Evolutionary conservation across 2,888 invertebrate genomes (phyloP), one percentile per base, ranked within the genome.

Genomic region (Pollenia angustigena): DNA sequence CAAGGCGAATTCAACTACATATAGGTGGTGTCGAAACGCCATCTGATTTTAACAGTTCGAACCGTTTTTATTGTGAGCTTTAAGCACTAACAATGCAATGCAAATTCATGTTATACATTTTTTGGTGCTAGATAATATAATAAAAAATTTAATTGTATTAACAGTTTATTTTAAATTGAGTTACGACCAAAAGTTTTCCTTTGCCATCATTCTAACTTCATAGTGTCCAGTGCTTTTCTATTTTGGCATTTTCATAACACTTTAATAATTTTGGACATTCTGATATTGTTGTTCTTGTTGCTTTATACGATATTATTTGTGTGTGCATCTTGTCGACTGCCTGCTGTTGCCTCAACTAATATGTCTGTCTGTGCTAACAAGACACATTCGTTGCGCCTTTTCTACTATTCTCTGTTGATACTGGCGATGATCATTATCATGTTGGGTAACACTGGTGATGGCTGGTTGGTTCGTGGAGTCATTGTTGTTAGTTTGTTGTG

Each of bases 361-460:
- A 69, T 48, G 48, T 60, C 11, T 58, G 69, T 18, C 69, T 69
- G 76, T 81, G 81, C 81, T 78, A 85, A 76, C 85, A 81, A 85
- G 85, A 85, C 85, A 85, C 64, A 66, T 76, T 81, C 72, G 71
- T 81, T 85, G 66, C 12, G 81, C 81, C 76, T 76, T 81, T 71
- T 72, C 76, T 81, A 40, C 81, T 32, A 32, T 32, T 72, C 69
- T 75, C 54, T 72, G 76, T n/a, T 58, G 32, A 11, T 66, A 56
- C 44, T 52, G 46, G 9, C 71, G 66, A 74, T 72, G 81, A 46
- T 81, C n/a, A 81, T 60, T 32, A 48, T 64, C n/a, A 40, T 64
- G 58, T 68, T 68, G 44, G 52, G 68, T 69, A 71, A 74, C 64
- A 48, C 50, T 62, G 50, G 44, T 74, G 80, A 16, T 62, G 68